A percentile compares a stretch with the other conserved stretches of the same genome.
Evolutionary conservation across 2,797 vertebrate genomes (phyloP).

Genomic region (Atherinosoma microstoma): DNA sequence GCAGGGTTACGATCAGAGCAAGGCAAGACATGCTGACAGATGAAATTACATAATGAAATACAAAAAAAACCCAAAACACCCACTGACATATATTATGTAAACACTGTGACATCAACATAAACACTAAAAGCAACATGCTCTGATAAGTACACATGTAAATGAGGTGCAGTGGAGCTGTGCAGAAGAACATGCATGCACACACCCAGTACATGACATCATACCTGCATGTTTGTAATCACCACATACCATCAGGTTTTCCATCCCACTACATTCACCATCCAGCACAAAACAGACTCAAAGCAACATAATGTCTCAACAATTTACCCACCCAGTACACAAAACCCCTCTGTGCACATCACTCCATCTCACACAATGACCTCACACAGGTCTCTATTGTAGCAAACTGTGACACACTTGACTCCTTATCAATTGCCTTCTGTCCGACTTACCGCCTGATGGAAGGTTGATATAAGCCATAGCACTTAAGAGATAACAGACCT

Average conservation of each 20-base stretch:
- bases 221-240: constrained; percentile 85
- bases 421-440: constrained; percentile 72
- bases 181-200: constrained; percentile 49
- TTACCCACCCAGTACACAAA: constrained; percentile 65
- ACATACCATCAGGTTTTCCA: constrained; percentile 84
- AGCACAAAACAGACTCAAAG: constrained; percentile 78
- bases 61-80: constrained; percentile 35
- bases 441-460: constrained; percentile 70
- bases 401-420: constrained; percentile 85
- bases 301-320: constrained; percentile 76
- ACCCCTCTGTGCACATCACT: constrained; percentile 76
- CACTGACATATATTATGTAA: constrained; percentile 36
- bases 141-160: constrained; percentile 41
- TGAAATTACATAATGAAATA: constrained; percentile 62
- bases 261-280: constrained; percentile 71
- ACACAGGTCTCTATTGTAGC: constrained; percentile 82
- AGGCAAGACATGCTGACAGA: constrained; percentile 85
- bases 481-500: constrained; percentile 80
- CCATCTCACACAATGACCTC: constrained; percentile 83
- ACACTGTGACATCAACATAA: constrained; percentile 23
- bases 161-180: constrained; percentile 35
- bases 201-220: constrained; percentile 81
- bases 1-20: constrained; percentile 91
- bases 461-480: constrained; percentile 60
- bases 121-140: constrained; percentile 23